Evolutionary conservation across 2,113 vertebrate species (phyloP).

Genomic region (Lepidothrix coronata): DNA sequence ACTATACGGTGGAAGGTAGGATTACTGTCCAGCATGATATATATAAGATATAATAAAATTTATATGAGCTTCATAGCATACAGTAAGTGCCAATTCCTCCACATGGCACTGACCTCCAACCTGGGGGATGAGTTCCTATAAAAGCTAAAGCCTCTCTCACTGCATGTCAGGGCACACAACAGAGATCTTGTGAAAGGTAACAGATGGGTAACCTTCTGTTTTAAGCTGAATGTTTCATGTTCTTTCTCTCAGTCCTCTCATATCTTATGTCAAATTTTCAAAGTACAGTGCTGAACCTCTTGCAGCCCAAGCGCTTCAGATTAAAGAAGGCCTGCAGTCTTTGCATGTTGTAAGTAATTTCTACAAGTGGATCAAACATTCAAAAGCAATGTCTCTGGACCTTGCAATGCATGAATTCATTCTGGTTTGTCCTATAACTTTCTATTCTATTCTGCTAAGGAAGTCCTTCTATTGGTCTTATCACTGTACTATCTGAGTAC

Average conservation of each 20-base stretch:
- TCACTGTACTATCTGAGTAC: neutral
- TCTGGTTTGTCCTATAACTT: neutral
- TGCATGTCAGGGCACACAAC: neutral
- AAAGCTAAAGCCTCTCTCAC: neutral
- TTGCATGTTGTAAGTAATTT: neutral
- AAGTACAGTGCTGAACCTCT: neutral
- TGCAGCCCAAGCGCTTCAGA: neutral
- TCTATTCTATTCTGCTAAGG: neutral
- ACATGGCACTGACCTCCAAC: neutral
- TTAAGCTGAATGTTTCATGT: neutral
- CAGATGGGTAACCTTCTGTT: neutral
- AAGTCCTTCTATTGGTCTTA: neutral
- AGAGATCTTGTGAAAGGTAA: neutral
- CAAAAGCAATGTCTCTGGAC: neutral
- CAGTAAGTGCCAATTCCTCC: neutral
- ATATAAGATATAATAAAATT: neutral
- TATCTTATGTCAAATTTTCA: neutral
- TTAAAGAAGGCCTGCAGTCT: neutral
- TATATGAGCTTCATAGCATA: neutral
- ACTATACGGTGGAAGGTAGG: neutral
- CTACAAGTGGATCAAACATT: neutral
- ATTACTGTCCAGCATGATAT: neutral
- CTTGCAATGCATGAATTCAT: neutral
- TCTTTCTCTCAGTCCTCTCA: neutral
- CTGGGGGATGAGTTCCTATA: neutral